Evolutionary conservation across 2,113 vertebrate genomes (phyloP), one percentile per base, ranked within the genome.

Genomic region (Rostratula benghalensis): DNA sequence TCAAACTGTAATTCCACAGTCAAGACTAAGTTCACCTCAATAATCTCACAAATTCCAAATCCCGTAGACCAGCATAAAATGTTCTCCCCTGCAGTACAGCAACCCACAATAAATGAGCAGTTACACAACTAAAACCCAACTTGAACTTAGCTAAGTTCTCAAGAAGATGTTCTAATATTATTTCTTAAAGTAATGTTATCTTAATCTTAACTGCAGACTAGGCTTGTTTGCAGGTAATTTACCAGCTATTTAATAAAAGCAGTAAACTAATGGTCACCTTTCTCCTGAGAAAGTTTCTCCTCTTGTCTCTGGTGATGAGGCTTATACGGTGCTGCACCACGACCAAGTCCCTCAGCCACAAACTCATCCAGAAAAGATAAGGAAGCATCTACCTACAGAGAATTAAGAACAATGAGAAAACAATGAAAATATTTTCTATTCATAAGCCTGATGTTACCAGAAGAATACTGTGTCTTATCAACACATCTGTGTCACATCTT

Each of bases 281-380:
- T 99, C 89, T 98, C 98, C 81, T 98, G 98, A 95, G 98, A 98
- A 57, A 99, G 95, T 51, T 98, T 98, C 74, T 99, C 99, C 88
- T 99, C 98, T 78, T 99, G 99, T 83, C 99, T 98, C 94, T 99
- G 99, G 94, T 99, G 99, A 39, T 98, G 99, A 90, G 99, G 98
- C 68, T 99, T 99, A 81, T 99, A 99, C 0, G 99, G 99, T 77
- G 99, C 98, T 35, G 98, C 99, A 31, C 99, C 99, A 27, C 79
- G 95, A 77, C 97, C 98, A 91, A 99, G 98, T 53, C 98, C 98
- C 92, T 99, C 99, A 14, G 99, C 99, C 96, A 99, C 99, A 97
- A 99, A 99, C 35, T 98, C 98, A 97, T 99, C 99, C 97, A 99
- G 97, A 95, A 99, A 99, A 64, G 99, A 99, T 84, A 99, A 98